Percentiles rank a stretch among this genome's conserved stretches.
Evolutionary conservation across 2,797 vertebrate genomes (phyloP).

Genomic region (Cirrhinus molitorella): DNA sequence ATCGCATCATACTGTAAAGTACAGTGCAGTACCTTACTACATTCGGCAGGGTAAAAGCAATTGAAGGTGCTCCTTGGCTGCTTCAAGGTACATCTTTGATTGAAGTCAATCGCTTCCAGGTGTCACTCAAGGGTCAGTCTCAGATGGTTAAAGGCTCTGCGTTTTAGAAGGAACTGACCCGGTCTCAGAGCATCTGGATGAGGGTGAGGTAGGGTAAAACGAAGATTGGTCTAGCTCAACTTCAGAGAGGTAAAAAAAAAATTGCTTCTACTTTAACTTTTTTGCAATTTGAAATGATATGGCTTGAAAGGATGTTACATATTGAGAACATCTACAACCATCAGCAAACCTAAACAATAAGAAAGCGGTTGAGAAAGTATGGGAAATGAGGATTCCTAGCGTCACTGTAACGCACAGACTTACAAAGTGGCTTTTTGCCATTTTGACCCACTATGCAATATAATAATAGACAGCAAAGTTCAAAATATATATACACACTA

Average conservation of each 20-base stretch:
- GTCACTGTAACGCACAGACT: background rate
- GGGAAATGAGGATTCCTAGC: background rate
- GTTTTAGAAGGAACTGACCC: slow-evolving; percentile 36
- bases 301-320: slow-evolving; percentile 25
- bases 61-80: slow-evolving; percentile 17
- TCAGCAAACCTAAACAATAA: slow-evolving; percentile 6
- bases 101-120: slow-evolving; percentile 60
- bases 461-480: background rate
- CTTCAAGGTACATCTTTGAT: slow-evolving; percentile 52
- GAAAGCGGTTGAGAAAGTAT: background rate
- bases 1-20: slow-evolving; percentile 17
- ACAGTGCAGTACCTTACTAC: slow-evolving; percentile 41
- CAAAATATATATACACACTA: background rate
- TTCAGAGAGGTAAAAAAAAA: background rate
- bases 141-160: slow-evolving; percentile 42
- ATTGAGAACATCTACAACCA: slow-evolving; percentile 4
- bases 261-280: background rate
- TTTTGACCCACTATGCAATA: background rate
- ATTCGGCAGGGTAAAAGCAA: slow-evolving; percentile 41
- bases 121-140: slow-evolving; percentile 53
- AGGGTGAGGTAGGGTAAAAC: slow-evolving; percentile 8
- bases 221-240: background rate
- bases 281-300: slow-evolving; percentile 32
- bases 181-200: slow-evolving; percentile 32
- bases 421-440: background rate